Conservation (phyloP, 2,113 vertebrate species). For the Pitta sordida region DNA sequence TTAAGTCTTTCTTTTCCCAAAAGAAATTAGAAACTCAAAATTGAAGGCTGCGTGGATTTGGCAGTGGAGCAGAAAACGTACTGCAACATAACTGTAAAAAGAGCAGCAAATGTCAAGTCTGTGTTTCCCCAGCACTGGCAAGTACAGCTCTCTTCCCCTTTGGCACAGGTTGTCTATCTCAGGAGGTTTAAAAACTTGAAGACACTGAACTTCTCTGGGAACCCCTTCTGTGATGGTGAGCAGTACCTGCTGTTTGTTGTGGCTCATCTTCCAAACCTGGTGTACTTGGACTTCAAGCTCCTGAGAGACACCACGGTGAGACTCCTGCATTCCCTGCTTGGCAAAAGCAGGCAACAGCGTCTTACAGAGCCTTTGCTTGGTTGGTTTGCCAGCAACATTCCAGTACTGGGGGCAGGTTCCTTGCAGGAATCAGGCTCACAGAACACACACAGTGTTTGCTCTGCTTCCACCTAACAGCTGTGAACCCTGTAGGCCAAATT, state of each 20-base stretch:
- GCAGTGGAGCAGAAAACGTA: background rate
- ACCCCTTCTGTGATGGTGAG: conserved; percentile 75
- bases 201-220: conserved; percentile 79
- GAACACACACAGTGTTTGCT: conserved; percentile 17
- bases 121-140: background rate
- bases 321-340: background rate
- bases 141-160: background rate
- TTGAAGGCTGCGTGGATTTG: background rate
- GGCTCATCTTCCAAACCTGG: conserved; percentile 81
- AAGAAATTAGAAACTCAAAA: background rate
- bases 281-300: conserved; percentile 81
- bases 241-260: conserved; percentile 75
- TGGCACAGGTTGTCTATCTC: conserved; percentile 81
- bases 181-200: conserved; percentile 78
- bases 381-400: background rate
- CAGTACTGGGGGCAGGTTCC: background rate
- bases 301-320: conserved; percentile 78
- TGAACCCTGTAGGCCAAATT: conserved; percentile 58
- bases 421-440: conserved; percentile 20
- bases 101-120: background rate
- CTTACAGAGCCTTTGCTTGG: background rate
- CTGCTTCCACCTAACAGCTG: conserved; percentile 42
- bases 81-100: background rate
- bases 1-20: background rate
- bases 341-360: background rate